phyloP scores from a whole-genome alignment of 2,797 vertebrate species.

The Parambassis ranga region DNA sequence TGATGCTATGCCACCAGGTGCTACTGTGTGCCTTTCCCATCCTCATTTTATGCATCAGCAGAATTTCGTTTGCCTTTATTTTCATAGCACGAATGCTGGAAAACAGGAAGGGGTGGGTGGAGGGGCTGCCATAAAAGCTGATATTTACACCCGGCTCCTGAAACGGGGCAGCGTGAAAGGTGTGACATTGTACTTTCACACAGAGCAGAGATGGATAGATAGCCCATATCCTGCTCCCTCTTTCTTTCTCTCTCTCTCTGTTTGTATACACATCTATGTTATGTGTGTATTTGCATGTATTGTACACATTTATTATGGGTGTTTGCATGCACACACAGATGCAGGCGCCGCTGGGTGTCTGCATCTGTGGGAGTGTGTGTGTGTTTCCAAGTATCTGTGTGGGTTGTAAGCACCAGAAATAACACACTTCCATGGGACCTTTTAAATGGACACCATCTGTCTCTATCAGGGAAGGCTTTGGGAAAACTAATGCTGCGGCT shows the following conservation, averaged over 20 bases:
- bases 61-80: slow-evolving; percentile 70
- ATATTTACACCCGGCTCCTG: slow-evolving; percentile 44
- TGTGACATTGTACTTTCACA: slow-evolving; percentile 38
- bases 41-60: slow-evolving; percentile 78
- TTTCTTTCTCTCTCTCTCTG: neutral
- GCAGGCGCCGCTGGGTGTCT: slow-evolving; percentile 32
- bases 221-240: neutral
- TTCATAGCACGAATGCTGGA: slow-evolving; percentile 63
- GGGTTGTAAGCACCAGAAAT: slow-evolving; percentile 65
- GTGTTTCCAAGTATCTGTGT: slow-evolving; percentile 48
- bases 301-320: slow-evolving; percentile 16
- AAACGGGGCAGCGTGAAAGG: slow-evolving; percentile 39
- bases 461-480: slow-evolving; percentile 70
- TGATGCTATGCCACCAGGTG: slow-evolving; percentile 76
- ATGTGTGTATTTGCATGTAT: slow-evolving; percentile 19
- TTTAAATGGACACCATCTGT: slow-evolving; percentile 79
- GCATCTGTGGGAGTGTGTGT: slow-evolving; percentile 45
- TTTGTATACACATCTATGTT: neutral
- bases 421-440: slow-evolving; percentile 77
- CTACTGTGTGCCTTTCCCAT: slow-evolving; percentile 76
- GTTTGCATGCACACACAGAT: slow-evolving; percentile 26
- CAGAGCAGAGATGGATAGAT: slow-evolving; percentile 28
- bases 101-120: slow-evolving; percentile 18
- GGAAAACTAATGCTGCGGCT: slow-evolving; percentile 68
- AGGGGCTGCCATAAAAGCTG: slow-evolving; percentile 35